Percentiles rank a stretch among this genome's conserved stretches.
Conservation (phyloP, 2,797 vertebrate species). For the Paedocypris micromegethes region DNA sequence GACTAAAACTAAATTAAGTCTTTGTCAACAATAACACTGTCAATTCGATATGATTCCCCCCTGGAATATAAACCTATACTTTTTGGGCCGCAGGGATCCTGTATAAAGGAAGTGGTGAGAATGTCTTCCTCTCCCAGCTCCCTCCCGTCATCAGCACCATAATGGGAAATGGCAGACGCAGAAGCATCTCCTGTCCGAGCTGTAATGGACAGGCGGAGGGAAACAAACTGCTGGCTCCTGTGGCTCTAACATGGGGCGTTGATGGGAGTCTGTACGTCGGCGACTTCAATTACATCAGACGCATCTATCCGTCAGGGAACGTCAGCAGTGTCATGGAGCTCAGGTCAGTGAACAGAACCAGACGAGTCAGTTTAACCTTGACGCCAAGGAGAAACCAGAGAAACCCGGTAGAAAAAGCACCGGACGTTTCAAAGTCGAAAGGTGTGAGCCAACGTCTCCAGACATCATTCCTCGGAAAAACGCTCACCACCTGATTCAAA, state of each 20-base stretch:
- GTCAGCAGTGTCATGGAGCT: conserved; percentile 97
- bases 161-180: conserved; percentile 94
- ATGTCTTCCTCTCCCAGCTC: conserved; percentile 94
- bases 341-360: conserved; percentile 67
- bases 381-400: too few relatives aligned
- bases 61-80: not conserved
- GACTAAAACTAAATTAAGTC: too few relatives aligned
- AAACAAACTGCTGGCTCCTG: conserved; percentile 92
- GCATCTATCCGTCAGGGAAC: conserved; percentile 93
- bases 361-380: not conserved
- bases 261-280: conserved; percentile 95
- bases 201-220: conserved; percentile 96
- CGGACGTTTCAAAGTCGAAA: not conserved
- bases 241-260: conserved; percentile 88
- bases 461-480: too few relatives aligned
- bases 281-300: conserved; percentile 95
- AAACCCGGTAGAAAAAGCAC: not conserved
- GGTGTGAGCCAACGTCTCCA: too few relatives aligned
- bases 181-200: conserved; percentile 97
- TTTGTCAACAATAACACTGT: too few relatives aligned
- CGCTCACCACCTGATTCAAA: too few relatives aligned
- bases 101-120: conserved; percentile 96
- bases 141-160: conserved; percentile 92
- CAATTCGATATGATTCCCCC: not conserved
- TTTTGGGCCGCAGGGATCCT: conserved; percentile 77